phyloP scores from a whole-genome alignment of 2,113 vertebrate species.

The Alosa alosa region DNA sequence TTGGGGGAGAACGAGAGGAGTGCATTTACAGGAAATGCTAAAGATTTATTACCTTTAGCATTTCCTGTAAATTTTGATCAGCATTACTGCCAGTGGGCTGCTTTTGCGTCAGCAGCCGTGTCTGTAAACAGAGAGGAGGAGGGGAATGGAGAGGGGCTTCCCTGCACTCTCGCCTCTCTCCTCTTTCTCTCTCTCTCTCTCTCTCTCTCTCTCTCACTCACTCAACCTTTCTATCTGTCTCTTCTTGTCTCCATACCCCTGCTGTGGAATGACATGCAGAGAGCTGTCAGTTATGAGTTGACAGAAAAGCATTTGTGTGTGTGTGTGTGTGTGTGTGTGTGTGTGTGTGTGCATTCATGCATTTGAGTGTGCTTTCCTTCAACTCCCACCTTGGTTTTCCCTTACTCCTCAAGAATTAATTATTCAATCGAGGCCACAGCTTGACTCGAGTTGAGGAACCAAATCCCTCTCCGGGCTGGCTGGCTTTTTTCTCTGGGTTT shows the following conservation, averaged over 20 bases:
- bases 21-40: background rate
- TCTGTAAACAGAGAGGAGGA: background rate
- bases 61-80: too few species aligned
- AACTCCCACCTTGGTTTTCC: background rate
- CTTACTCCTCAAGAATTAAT: constrained; percentile 9
- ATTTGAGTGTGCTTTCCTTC: background rate
- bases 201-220: too few species aligned
- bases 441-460: constrained; percentile 16
- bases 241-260: too few species aligned
- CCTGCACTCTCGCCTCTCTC: background rate
- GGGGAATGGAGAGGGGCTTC: background rate
- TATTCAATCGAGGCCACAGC: constrained; percentile 20
- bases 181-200: too few species aligned
- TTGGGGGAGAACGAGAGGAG: constrained; percentile 1
- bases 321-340: background rate
- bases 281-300: too few species aligned
- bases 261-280: too few species aligned
- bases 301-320: background rate
- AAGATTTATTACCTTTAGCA: too few species aligned
- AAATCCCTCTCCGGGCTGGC: background rate
- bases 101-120: background rate
- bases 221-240: too few species aligned
- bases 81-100: too few species aligned
- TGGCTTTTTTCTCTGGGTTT: background rate
- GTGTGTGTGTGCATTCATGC: background rate